Evolutionary conservation across 1,140 invertebrate genomes (phyloP).

Genomic region (Aphis gossypii): DNA sequence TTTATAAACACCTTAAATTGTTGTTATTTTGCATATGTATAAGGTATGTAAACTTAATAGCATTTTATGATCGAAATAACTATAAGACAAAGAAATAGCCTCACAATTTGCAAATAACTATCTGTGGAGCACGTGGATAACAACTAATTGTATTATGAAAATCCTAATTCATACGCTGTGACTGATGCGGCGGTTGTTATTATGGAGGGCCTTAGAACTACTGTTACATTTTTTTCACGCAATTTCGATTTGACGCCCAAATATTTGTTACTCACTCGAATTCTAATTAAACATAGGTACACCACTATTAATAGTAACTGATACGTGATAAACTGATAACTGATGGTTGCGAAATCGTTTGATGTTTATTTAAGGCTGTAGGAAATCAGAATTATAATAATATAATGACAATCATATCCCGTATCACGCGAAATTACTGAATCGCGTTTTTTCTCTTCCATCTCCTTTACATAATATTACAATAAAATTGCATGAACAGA

Average conservation of each 20-base stretch:
- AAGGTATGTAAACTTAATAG: too few species aligned
- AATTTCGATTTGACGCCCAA: background rate
- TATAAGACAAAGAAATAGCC: too few species aligned
- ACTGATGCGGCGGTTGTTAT: background rate
- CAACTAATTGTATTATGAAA: background rate
- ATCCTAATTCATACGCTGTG: background rate
- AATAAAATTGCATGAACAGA: background rate
- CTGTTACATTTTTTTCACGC: background rate
- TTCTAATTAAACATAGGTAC: background rate
- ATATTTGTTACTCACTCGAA: background rate
- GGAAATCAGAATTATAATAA: background rate
- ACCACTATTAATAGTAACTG: background rate
- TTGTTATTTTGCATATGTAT: too few species aligned
- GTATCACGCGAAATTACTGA: background rate
- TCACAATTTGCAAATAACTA: too few species aligned
- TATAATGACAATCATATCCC: background rate
- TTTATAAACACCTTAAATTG: too few species aligned
- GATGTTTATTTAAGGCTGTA: background rate
- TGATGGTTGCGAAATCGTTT: background rate
- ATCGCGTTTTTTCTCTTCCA: background rate
- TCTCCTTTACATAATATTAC: background rate
- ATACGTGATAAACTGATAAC: background rate
- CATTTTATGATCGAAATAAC: too few species aligned
- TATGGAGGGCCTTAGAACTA: background rate
- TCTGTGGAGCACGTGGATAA: too few species aligned